Conservation (phyloP, 2,113 vertebrate genomes). For the Tragelaphus strepsiceros region DNA sequence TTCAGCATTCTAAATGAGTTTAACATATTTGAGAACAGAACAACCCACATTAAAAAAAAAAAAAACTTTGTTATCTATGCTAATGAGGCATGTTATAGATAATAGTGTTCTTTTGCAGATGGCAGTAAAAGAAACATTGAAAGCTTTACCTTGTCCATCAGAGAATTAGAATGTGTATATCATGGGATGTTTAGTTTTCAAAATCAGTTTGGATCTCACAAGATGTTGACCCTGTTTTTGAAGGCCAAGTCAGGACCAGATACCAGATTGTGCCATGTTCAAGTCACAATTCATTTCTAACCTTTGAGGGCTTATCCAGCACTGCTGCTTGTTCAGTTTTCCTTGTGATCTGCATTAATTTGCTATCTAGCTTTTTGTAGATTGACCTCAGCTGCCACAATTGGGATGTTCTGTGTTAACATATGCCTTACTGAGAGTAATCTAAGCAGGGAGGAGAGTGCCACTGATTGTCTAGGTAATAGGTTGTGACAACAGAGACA, state of each 20-base stretch:
- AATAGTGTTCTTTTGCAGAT: background rate
- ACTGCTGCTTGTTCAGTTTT: background rate
- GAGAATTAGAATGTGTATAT: background rate
- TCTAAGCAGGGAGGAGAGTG: background rate
- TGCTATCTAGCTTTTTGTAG: background rate
- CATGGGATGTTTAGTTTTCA: background rate
- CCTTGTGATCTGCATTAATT: background rate
- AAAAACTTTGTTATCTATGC: background rate
- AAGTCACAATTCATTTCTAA: background rate
- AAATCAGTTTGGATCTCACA: background rate
- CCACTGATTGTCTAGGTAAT: slow-evolving; percentile 28
- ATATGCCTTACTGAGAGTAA: slow-evolving; percentile 36
- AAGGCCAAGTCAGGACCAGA: background rate
- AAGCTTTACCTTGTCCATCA: background rate
- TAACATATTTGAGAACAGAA: background rate
- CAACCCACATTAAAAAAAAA: background rate
- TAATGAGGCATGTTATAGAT: background rate
- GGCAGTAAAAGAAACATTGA: background rate
- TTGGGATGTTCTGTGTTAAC: background rate
- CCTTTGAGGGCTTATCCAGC: background rate
- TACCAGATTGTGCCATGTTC: background rate
- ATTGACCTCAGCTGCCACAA: background rate
- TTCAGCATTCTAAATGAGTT: background rate
- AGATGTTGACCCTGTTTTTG: background rate
- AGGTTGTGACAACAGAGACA: slow-evolving; percentile 28